Base-by-base conservation (phyloP, 2,113 vertebrate genomes). In the Cinclus mexicanus region DNA sequence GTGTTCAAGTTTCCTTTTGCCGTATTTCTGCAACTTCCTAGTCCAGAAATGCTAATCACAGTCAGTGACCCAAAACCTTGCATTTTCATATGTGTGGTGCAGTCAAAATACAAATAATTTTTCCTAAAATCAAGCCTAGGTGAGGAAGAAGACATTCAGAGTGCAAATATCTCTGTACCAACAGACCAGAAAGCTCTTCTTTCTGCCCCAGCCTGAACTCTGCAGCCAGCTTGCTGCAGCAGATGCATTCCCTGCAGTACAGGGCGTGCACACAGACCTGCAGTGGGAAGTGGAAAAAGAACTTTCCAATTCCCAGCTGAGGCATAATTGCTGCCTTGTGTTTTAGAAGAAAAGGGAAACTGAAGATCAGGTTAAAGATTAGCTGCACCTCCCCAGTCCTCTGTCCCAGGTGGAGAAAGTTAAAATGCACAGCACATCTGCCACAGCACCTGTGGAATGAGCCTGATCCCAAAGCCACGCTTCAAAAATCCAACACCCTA, bases 401-500 rank as follows among this genome's bases (percentile, higher is more conserved):
- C 75, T 59, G 75, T 74, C 71, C 92, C 65, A 53, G 80, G 47
- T 21, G 76, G 59, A 3, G 3, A 9, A 25, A 67, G 60, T 94
- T 92, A 70, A 92, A 86, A 90, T 33, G 74, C 87, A 42, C 69
- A 79, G 77, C 91, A 81, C 33, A 14, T 70, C 67, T 65, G 55
- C 85, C 49, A 23, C 61, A 46, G 81, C 83, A 90, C 59, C 91
- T 1, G 4, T 28, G 29, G 85, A 64, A 78, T 6, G 83, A 88
- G 52, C 50, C 83, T 88, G 94, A 88, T 89, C 93, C 93, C 88
- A 82, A 16, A 10, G 56, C 88, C 92, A 61, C 49, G 0, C 33
- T 69, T 89, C 90, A 93, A 78, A 96, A 96, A 81, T 87, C 94
- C 92, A 49, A 52, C 94, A 61, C 90, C 80, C 76, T 16, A 12